These are phyloP conservation scores for Pseudotriccus pelzelni DNA, from an alignment of 2,797 vertebrate species.

Conservation along the genomic window DNA sequence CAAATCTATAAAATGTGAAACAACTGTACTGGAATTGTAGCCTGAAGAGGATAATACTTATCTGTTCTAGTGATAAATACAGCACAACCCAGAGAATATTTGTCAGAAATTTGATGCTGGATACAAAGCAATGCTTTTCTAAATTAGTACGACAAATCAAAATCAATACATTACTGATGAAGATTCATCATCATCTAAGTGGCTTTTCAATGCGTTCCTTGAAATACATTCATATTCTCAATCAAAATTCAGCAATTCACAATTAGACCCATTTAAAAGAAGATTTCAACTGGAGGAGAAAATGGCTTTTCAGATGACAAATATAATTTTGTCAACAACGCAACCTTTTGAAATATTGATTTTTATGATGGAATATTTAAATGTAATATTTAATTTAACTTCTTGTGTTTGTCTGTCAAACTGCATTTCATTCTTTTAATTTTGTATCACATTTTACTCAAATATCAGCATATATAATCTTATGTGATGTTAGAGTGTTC, in stretches of 20 bases:
- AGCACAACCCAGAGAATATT: neutral
- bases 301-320: neutral
- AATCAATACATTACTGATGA: neutral
- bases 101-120: neutral
- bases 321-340: neutral
- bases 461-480: neutral
- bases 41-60: neutral
- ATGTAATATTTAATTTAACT: neutral
- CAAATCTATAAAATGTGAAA: neutral
- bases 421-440: slow-evolving; percentile 21
- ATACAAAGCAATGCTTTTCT: neutral
- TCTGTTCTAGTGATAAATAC: neutral
- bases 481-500: neutral
- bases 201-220: neutral
- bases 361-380: neutral
- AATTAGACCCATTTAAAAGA: neutral
- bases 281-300: neutral
- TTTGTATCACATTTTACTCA: slow-evolving; percentile 1
- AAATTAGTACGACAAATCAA: neutral
- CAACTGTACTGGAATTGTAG: neutral
- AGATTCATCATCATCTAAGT: neutral
- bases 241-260: neutral
- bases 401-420: neutral
- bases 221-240: neutral
- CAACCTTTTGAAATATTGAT: neutral